Evolutionary conservation across 2,797 vertebrate species (phyloP).

Genomic region (Platyrinchus mystaceus): DNA sequence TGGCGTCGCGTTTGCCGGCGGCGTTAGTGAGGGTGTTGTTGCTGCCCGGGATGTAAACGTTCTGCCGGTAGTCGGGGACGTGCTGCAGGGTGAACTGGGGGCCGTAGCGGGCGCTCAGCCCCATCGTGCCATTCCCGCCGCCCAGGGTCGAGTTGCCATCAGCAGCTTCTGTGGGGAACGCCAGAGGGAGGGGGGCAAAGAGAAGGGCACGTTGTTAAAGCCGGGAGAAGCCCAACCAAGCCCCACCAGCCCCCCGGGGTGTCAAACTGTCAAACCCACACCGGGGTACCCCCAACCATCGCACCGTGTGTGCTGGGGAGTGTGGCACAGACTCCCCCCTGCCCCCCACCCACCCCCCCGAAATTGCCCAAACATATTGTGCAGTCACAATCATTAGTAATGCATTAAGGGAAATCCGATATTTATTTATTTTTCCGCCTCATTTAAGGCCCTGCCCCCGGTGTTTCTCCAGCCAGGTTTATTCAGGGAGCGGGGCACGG

Average conservation of each 20-base stretch:
- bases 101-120: conserved; percentile 92
- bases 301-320: rapidly evolving
- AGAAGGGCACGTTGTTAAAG: background rate
- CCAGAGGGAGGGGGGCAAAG: background rate
- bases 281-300: background rate
- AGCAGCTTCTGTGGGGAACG: conserved; percentile 83
- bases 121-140: conserved; percentile 92
- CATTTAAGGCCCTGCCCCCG: background rate
- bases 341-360: rapidly evolving
- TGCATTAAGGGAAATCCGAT: conserved; percentile 21
- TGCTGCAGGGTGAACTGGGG: conserved; percentile 98
- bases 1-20: conserved; percentile 81
- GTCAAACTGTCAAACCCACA: background rate
- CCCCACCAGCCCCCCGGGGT: background rate
- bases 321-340: rapidly evolving
- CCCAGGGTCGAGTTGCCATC: conserved; percentile 88
- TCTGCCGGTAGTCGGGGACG: conserved; percentile 96
- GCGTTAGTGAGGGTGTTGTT: conserved; percentile 93
- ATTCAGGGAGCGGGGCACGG: background rate
- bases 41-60: conserved; percentile 97
- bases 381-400: background rate
- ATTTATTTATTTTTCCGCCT: background rate
- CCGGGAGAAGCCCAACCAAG: rapidly evolving
- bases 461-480: background rate
- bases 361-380: background rate